Evolutionary conservation across 2,113 vertebrate genomes (phyloP), one percentile per base, ranked within the genome.

Genomic region (Leptobrachium leishanense): DNA sequence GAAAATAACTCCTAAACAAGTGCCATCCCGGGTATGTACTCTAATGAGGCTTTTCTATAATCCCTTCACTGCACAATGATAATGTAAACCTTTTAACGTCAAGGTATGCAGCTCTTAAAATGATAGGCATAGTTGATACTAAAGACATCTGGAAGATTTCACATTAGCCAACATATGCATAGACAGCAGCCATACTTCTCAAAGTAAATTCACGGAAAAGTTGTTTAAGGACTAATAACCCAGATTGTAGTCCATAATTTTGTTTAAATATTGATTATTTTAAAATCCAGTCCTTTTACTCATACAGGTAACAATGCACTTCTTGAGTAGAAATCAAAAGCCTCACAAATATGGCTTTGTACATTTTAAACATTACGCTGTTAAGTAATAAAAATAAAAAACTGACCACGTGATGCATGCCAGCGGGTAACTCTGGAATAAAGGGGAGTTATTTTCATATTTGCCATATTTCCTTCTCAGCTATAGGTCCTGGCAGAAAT

Each of bases 81-180:
- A 43, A 71, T 72, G 39, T 57, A 72, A 72, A 57, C 50, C 39
- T 57, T 72, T 72, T 55, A 42, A 31, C 39, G 11, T 39, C 20
- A 71, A 71, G 68, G 68, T 46, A 71, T 71, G 68, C 20, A 54
- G 68, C 5, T 15, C 13, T 71, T 71, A 53, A 53, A 53, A 71
- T 44, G 11, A 72, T 55, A 72, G 31, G 70, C 41, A 72, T 54
- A 55, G 41, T 40, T 72, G 57, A 57, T 31, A 57, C 31, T 42
- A 53, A 57, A 72, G 53, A 72, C 53, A 41, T 55, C 53, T 72
- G 70, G 39, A 42, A 72, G 39, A 41, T 72, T 39, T 55, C 70
- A 72, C 50, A 13, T 31, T 5, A 6, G 15, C 70, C 9, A 41
- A 13, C 10, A n/a, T 53, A 41, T 42, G 39, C 39, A 53, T 15